phyloP scores from a whole-genome alignment of 2,113 vertebrate species.

The Caretta caretta region DNA sequence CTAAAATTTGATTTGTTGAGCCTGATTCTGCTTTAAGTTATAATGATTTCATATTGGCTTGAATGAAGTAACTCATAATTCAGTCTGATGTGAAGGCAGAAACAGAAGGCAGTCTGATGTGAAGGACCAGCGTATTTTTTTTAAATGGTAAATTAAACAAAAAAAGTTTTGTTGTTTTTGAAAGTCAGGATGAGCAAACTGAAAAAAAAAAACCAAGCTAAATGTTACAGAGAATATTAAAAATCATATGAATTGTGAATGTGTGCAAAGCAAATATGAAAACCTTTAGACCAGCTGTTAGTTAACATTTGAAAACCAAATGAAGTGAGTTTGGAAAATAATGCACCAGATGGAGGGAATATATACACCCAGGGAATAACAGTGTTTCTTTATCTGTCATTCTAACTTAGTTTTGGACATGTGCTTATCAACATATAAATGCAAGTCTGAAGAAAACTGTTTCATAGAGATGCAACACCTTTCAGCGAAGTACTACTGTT shows the following conservation, averaged over 20 bases:
- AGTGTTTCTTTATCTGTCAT: conserved; percentile 62
- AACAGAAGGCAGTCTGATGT: background rate
- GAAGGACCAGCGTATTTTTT: background rate
- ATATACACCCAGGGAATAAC: conserved; percentile 50
- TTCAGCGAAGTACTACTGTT: background rate
- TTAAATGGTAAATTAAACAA: background rate
- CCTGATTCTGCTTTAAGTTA: conserved; percentile 45
- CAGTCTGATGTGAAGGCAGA: background rate
- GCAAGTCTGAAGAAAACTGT: background rate
- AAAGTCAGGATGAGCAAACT: conserved; percentile 19
- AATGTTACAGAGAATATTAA: conserved; percentile 57
- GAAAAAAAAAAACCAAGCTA: conserved; percentile 38
- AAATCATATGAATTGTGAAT: conserved; percentile 51
- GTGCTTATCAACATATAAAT: background rate
- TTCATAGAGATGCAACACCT: background rate
- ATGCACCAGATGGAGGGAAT: conserved; percentile 79
- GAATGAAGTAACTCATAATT: background rate
- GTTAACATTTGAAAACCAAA: conserved; percentile 79
- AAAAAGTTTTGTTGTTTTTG: background rate
- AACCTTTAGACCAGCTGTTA: conserved; percentile 82
- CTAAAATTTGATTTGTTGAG: conserved; percentile 2
- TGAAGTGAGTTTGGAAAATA: conserved; percentile 72
- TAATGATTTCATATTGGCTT: background rate
- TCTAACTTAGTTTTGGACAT: conserved; percentile 27
- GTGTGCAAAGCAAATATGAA: conserved; percentile 66